Percentiles rank a stretch among this genome's conserved stretches.
These are phyloP conservation scores for Melanotaenia boesemani DNA, from an alignment of 2,797 vertebrate genomes.

Conservation along the genomic window DNA sequence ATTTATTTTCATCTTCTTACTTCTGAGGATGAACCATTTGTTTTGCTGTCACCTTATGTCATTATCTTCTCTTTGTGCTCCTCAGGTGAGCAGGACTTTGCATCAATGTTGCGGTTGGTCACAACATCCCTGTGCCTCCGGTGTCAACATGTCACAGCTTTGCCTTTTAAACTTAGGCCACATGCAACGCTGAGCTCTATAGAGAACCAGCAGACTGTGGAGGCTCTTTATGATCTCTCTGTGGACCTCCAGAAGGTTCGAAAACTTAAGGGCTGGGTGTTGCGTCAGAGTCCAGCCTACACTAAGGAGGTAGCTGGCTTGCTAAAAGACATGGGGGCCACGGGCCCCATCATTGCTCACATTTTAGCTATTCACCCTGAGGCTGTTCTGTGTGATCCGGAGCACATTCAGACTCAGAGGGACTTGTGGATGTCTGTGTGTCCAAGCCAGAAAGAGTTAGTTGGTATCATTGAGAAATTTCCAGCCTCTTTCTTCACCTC, in stretches of 20 bases:
- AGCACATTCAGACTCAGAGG: slow-evolving; percentile 83
- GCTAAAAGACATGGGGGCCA: slow-evolving; percentile 88
- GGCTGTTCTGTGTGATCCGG: slow-evolving; percentile 88
- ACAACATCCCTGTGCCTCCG: slow-evolving; percentile 64
- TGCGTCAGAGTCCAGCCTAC: slow-evolving; percentile 85
- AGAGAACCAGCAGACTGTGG: slow-evolving; percentile 88
- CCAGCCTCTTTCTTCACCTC: slow-evolving; percentile 92
- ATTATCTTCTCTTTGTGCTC: background rate
- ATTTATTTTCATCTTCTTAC: background rate
- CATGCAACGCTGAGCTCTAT: slow-evolving; percentile 54
- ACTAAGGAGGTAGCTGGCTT: slow-evolving; percentile 85
- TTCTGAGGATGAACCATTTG: background rate
- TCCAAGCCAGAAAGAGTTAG: slow-evolving; percentile 83
- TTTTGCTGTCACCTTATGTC: slow-evolving; percentile 23
- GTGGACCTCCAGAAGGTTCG: slow-evolving; percentile 92
- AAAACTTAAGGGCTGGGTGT: slow-evolving; percentile 90
- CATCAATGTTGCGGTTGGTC: slow-evolving; percentile 77
- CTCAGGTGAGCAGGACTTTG: slow-evolving; percentile 36
- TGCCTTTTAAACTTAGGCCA: slow-evolving; percentile 46
- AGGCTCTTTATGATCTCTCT: slow-evolving; percentile 84
- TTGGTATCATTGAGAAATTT: slow-evolving; percentile 91
- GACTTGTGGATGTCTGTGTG: slow-evolving; percentile 91
- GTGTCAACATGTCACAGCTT: slow-evolving; percentile 44
- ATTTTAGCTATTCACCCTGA: slow-evolving; percentile 91
- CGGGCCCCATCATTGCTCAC: slow-evolving; percentile 74